A percentile compares a stretch with the other conserved stretches of the same genome.
Conservation (phyloP, 2,888 invertebrate genomes). For the Nomada ruficornis region DNA sequence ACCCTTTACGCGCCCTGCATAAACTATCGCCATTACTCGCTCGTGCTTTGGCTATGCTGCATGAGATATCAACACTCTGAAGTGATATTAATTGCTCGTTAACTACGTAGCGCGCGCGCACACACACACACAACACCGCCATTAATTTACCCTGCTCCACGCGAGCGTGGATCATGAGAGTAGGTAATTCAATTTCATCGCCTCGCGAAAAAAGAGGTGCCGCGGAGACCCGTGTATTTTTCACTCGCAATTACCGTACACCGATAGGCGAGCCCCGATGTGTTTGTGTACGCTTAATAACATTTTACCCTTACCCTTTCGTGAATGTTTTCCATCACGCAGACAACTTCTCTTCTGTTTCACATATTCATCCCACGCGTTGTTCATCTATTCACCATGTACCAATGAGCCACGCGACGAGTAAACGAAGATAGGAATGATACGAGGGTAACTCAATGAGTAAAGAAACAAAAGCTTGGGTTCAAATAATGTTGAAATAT, state of each 20-base stretch:
- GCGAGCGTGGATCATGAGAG: conserved; percentile 35
- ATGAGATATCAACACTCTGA: conserved; percentile 72
- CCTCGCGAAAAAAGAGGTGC: conserved; percentile 11
- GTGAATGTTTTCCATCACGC: conserved; percentile 4
- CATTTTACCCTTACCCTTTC: not conserved
- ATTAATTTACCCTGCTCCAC: conserved; percentile 31
- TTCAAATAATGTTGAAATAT: no score
- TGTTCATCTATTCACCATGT: not conserved
- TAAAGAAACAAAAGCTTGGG: no score
- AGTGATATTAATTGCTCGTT: conserved; percentile 66
- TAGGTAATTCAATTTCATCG: conserved; percentile 44
- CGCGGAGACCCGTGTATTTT: not conserved
- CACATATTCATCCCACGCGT: not conserved
- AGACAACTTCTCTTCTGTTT: not conserved
- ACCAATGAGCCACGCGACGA: not conserved
- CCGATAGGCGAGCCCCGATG: not conserved
- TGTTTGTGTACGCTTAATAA: not conserved
- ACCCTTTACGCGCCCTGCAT: conserved; percentile 50
- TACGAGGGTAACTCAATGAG: not conserved
- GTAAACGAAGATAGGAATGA: not conserved
- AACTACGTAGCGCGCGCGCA: conserved; percentile 45
- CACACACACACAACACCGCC: conserved; percentile 3
- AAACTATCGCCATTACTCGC: conserved; percentile 67
- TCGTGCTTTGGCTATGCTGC: conserved; percentile 83
- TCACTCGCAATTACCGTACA: conserved; percentile 1